Percentiles rank a stretch among this genome's conserved stretches.
phyloP scores from a whole-genome alignment of 1,140 invertebrate species.

The Tribolium castaneum region DNA sequence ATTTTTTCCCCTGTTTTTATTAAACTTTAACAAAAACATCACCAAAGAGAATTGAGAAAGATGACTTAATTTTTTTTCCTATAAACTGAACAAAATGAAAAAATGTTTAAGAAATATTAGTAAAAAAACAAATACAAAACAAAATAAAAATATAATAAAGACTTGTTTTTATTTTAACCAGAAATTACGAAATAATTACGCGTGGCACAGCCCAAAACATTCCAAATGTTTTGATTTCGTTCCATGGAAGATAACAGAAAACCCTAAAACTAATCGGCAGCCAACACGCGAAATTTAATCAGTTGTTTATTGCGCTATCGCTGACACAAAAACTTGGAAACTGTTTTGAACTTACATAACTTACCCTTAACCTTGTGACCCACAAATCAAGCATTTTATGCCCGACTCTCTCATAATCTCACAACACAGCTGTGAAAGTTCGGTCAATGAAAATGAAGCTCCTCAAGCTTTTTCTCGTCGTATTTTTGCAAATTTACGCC shows the following conservation, averaged over 20 bases:
- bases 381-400: neutral
- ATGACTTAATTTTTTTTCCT: too few species aligned
- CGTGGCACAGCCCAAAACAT: too few species aligned
- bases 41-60: too few species aligned
- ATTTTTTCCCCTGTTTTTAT: too few species aligned
- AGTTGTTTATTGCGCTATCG: neutral
- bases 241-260: neutral
- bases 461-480: neutral
- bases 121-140: too few species aligned
- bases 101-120: too few species aligned
- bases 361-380: conserved; percentile 22
- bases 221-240: too few species aligned
- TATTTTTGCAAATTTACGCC: conserved; percentile 18
- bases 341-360: conserved; percentile 15
- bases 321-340: neutral
- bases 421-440: neutral
- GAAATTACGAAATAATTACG: too few species aligned
- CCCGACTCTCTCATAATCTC: neutral
- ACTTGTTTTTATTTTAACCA: too few species aligned
- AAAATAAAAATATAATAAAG: too few species aligned
- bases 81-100: too few species aligned
- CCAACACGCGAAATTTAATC: neutral
- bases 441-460: conserved; percentile 9
- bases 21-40: too few species aligned
- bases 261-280: neutral